Evolutionary conservation across 1,140 invertebrate genomes (phyloP).

Genomic region (Parasteatoda tepidariorum): DNA sequence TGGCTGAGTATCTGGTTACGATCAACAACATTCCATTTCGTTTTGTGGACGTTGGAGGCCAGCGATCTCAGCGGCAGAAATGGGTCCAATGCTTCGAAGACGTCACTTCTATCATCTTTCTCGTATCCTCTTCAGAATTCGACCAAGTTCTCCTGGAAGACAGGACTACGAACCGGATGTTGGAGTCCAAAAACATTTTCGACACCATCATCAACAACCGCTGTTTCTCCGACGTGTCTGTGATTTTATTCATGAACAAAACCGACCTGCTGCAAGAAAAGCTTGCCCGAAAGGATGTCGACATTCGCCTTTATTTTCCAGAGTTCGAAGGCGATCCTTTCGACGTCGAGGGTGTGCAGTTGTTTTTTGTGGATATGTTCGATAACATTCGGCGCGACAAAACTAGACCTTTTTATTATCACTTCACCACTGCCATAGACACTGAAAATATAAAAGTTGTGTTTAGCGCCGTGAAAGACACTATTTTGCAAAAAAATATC

Average conservation of each 20-base stretch:
- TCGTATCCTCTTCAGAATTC: conserved; percentile 97
- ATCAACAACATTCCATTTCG: conserved; percentile 96
- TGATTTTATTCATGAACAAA: conserved; percentile 98
- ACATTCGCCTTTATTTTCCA: conserved; percentile 77
- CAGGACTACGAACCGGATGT: conserved; percentile 90
- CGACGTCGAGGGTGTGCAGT: conserved; percentile 87
- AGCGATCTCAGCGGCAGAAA: conserved; percentile 96
- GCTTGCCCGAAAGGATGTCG: conserved; percentile 34
- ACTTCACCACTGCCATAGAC: conserved; percentile 98
- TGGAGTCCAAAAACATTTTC: conserved; percentile 96
- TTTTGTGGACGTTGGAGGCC: conserved; percentile 97
- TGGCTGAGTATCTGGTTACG: conserved; percentile 92
- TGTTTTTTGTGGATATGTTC: conserved; percentile 86
- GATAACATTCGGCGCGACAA: conserved; percentile 73
- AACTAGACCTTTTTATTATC: conserved; percentile 89
- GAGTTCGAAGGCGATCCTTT: conserved; percentile 88
- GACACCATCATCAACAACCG: conserved; percentile 98
- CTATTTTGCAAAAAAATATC: conserved; percentile 93
- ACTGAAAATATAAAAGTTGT: conserved; percentile 98
- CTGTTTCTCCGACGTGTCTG: conserved; percentile 90
- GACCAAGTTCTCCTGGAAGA: conserved; percentile 96
- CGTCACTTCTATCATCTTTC: conserved; percentile 95
- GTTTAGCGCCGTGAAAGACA: conserved; percentile 97
- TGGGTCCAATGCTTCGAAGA: conserved; percentile 98
- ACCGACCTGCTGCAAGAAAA: conserved; percentile 68